Conservation (phyloP, 2,113 vertebrate genomes). For the Suncus etruscus region DNA sequence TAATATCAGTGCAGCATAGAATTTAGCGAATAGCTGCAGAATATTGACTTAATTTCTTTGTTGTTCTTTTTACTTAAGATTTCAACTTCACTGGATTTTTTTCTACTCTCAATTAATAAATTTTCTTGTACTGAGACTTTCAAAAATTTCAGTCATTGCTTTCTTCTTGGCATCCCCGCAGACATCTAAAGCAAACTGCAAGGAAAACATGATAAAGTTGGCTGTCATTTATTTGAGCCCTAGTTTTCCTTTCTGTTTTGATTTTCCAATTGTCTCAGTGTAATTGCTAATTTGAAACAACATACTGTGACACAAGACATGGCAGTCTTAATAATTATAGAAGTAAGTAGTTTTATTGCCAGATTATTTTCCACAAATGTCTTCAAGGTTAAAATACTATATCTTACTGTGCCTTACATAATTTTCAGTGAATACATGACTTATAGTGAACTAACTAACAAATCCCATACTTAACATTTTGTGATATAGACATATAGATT, state of each 20-base stretch:
- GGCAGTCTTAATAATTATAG: background rate
- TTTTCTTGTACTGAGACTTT: background rate
- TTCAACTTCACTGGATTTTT: background rate
- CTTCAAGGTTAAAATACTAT: slow-evolving; percentile 16
- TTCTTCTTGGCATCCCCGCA: background rate
- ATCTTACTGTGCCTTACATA: too few relatives aligned
- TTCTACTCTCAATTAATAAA: background rate
- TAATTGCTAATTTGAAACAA: background rate
- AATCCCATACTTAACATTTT: background rate
- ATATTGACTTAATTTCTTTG: background rate
- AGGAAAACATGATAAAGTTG: accelerated
- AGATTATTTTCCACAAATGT: background rate
- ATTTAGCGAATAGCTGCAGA: background rate
- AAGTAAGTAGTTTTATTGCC: slow-evolving; percentile 5
- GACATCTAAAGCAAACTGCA: background rate
- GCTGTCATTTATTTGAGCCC: background rate
- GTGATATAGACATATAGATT: background rate
- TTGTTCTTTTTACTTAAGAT: background rate
- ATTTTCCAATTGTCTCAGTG: background rate
- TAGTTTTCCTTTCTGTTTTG: background rate
- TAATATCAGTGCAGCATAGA: background rate
- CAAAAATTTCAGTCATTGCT: background rate
- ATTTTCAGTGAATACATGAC: background rate
- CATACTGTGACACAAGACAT: background rate
- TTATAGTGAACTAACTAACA: background rate